Base-by-base conservation (phyloP, 2,113 vertebrate genomes). In the Serilophus lunatus region DNA sequence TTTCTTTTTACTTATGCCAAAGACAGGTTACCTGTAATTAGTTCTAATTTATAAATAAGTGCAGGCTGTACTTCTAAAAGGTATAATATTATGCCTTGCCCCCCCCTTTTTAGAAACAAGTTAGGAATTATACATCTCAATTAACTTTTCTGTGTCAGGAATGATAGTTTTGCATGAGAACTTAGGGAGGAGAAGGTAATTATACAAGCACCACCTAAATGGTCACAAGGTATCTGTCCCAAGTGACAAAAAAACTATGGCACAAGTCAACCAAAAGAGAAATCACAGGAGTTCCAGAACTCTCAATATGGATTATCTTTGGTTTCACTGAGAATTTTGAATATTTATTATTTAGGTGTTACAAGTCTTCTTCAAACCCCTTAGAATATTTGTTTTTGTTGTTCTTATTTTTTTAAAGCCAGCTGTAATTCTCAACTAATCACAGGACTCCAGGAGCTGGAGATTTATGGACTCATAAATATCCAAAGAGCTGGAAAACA, bases 21-120 rank as follows among this genome's bases (percentile, higher is more conserved):
- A 94, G 72, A 96, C 96, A 94, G 97, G 96, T 97, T 98, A 96
- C 96, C 96, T 98, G 96, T 97, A 97, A 97, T 98, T 97, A 98
- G 97, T 93, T 97, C 96, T 97, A 97, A 97, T 98, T 98, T 98
- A 97, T 97, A 97, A 94, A 96, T 96, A 96, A 96, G 94, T 97
- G 96, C 95, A 95, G 92, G 78, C 94, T 97, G 80, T 92, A 82
- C 93, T 98, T 97, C 95, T 94, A 72, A 97, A 96, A 95, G 90
- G 88, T 57, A 97, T 93, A 97, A n/a, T 74, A 64, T 74, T 77
- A 56, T 94, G 93, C 86, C 77, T 92, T 96, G 84, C 96, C 97
- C 72, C 56, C 66, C 56, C 66, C 82, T 95, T 42, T 93, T 93
- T 45, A 95, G 53, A 92, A 86, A 68, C 60, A 71, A 97, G 94